Conservation (phyloP, 1,140 invertebrate genomes). For the Drosophila mayri region DNA sequence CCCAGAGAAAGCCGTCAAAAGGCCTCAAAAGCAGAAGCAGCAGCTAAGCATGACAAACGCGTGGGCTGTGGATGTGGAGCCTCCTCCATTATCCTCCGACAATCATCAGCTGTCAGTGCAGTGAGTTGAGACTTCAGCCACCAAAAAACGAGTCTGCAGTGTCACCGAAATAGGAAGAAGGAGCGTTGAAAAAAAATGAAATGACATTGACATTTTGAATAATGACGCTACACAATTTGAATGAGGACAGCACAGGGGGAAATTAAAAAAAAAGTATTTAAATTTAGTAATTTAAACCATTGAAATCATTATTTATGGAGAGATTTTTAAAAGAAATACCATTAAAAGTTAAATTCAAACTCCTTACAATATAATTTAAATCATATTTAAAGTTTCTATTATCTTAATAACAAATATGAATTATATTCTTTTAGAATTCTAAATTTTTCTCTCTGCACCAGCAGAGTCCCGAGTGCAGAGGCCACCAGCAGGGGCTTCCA, state of each 20-base stretch:
- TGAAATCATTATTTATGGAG: too few relatives aligned
- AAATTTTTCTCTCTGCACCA: not conserved
- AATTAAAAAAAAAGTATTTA: too few relatives aligned
- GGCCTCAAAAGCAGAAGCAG: slow-evolving; percentile 35
- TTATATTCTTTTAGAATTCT: not conserved
- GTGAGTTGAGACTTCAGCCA: slow-evolving; percentile 70
- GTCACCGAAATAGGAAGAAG: slow-evolving; percentile 37
- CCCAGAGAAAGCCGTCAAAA: slow-evolving; percentile 18
- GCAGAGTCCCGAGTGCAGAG: slow-evolving; percentile 9
- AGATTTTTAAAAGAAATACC: not conserved
- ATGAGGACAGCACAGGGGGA: slow-evolving; percentile 12
- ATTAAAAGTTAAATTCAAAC: not conserved
- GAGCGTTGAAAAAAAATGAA: slow-evolving; percentile 42
- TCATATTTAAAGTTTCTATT: not conserved
- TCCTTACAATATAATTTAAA: fast-evolving
- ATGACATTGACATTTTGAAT: slow-evolving; percentile 83
- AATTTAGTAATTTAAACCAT: too few relatives aligned
- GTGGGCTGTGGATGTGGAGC: slow-evolving; percentile 4
- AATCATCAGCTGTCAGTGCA: slow-evolving; percentile 73
- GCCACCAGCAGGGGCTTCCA: slow-evolving; percentile 24
- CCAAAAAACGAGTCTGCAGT: slow-evolving; percentile 59
- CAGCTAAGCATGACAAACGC: slow-evolving; percentile 49
- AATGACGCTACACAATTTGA: slow-evolving; percentile 66
- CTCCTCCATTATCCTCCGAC: slow-evolving; percentile 28
- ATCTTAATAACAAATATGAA: not conserved